Base-by-base conservation (phyloP, 1,140 invertebrate species). In the Protaetia brevitarsis region DNA sequence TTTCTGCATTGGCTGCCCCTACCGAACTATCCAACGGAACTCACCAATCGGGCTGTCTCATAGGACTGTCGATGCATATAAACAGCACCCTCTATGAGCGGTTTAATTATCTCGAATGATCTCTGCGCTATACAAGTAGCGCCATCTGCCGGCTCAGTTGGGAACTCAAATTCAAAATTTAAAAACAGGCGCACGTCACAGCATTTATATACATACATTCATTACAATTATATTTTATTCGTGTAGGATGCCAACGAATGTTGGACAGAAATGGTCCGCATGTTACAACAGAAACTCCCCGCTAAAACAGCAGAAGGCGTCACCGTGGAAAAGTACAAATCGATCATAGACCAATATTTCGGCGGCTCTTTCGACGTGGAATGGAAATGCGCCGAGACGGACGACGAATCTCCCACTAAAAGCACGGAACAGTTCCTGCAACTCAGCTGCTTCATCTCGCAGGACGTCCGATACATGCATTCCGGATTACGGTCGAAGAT, bases 401-500 rank as follows among this genome's bases (percentile, higher is more conserved):
- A 94, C 37, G 91, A 92, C 13, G 95, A 99, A 80, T 80, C 87
- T 1, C 81, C 86, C 0, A 88, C 88, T 2, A 83, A 86, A 70
- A 87, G 85, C 63, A 87, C 83, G 63, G 96, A 98, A 81, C 87
- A 88, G 69, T 98, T 97, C 81, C 86, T 98, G 66, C 96, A 99
- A 79, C 82, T 99, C 1, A 98, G 95, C 76, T 99, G 98, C 82
- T 99, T 99, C 80, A 99, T 99, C 73, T 95, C 93, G n/a, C 89
- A 93, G 79, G 97, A 99, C 73, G 93, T 98, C 6, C 94, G 95
- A 79, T 98, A 98, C 79, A 90, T 99, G 86, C 89, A 96, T 74
- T 94, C 92, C 10, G 97, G 97, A 16, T 82, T 99, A 37, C 84
- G 87, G 82, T 90, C 85, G 87, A 93, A 95, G 86, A 87, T 98